Base-by-base conservation (phyloP, 2,113 vertebrate species). In the Gasterosteus aculeatus region DNA sequence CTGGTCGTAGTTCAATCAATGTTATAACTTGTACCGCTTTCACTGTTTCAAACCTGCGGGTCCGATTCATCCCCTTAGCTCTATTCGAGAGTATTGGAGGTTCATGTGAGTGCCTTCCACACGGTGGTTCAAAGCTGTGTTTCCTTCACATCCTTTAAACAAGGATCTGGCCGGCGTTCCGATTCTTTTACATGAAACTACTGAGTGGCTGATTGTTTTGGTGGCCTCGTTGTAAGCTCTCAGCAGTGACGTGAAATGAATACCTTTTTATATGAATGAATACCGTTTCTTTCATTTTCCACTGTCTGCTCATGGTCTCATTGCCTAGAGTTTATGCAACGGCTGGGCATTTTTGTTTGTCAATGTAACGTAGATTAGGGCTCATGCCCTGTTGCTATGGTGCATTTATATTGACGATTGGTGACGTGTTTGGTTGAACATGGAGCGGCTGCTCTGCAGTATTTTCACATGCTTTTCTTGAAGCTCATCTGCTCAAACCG, bases 201-300 rank as follows among this genome's bases (percentile, higher is more conserved):
- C 53, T 56, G 53, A 57, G 53, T 38, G 16, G 44, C 8, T 22
- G 67, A 33, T 33, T 60, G 19, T 22, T 38, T 66, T 31, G 26
- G 26, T 61, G 67, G 54, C 72, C 72, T 76, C 66, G 58, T 58
- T 44, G 7, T 70, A 35, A 54, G 39, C 53, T 15, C 18, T 42
- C 7, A 31, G n/a, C 3, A 54, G 39, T 57, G 33, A 58, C 58
- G 44, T 16, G 35, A 19, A 47, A 33, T 67, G 18, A 31, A 33
- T n/a, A 33, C 18, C 11, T 39, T 4, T 33, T 57, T n/a, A n/a
- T n/a, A n/a, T n/a, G n/a, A n/a, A n/a, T n/a, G n/a, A n/a, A n/a
- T n/a, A n/a, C 4, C n/a, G 59, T 62, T 46, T 29, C 9, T 54
- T 69, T 72, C 14, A n/a, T 60, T 10, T 72, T 41, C 11, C 10